A percentile compares a stretch with the other conserved stretches of the same genome.
Conservation (phyloP, 2,888 invertebrate genomes). For the Cephus pygmeus region DNA sequence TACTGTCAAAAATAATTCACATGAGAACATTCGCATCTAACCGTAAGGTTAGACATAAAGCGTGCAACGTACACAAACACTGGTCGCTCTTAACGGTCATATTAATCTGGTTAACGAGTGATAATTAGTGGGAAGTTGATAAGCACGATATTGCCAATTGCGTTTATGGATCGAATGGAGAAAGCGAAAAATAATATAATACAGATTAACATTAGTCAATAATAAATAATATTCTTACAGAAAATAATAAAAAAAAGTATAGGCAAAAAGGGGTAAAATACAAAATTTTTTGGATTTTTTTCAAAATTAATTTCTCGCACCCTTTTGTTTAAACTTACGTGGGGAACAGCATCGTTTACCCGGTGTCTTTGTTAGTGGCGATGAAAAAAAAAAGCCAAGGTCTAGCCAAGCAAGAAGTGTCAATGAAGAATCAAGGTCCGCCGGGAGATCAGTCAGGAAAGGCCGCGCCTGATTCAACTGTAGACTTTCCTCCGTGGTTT, state of each 20-base stretch:
- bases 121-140: not conserved
- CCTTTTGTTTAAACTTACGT: not conserved
- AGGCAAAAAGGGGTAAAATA: not conserved
- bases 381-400: constrained; percentile 24
- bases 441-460: constrained; percentile 1
- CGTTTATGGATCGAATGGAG: not conserved
- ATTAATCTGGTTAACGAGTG: not conserved
- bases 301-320: not conserved
- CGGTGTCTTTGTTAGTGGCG: constrained; percentile 1
- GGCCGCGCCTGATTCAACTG: not conserved
- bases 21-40: not conserved
- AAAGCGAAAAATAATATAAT: not conserved
- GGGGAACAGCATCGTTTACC: not conserved
- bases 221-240: not conserved
- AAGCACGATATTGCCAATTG: not conserved
- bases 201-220: not conserved
- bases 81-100: not conserved
- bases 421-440: constrained; percentile 23
- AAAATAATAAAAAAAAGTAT: not conserved
- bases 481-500: not conserved
- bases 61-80: constrained; percentile 9
- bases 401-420: constrained; percentile 17
- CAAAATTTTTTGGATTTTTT: not conserved
- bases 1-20: constrained; percentile 73
- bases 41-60: not conserved